phyloP scores from a whole-genome alignment of 2,113 vertebrate species.

The Passer montanus region DNA sequence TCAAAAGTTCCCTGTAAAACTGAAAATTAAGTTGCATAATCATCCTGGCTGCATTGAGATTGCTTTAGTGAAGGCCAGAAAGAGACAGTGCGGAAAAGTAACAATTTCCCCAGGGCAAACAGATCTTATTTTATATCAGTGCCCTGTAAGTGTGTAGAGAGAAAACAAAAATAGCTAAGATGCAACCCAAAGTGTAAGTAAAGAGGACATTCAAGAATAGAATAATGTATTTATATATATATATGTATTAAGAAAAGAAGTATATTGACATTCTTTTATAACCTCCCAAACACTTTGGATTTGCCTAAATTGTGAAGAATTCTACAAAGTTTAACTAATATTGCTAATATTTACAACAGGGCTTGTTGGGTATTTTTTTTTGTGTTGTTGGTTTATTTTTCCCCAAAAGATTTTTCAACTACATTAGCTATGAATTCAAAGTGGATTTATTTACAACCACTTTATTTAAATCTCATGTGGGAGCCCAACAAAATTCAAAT shows the following conservation, averaged over 20 bases:
- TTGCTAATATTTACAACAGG: neutral
- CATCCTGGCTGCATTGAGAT: neutral
- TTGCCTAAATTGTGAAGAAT: neutral
- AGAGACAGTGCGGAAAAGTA: neutral
- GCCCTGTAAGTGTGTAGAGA: neutral
- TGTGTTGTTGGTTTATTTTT: fast-evolving
- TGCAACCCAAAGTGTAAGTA: neutral
- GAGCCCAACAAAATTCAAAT: neutral
- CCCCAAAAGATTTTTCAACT: neutral
- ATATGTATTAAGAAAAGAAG: neutral
- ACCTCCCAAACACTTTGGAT: neutral
- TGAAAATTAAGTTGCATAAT: neutral
- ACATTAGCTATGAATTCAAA: neutral
- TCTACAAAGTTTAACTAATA: neutral
- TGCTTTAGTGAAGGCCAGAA: neutral
- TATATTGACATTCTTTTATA: neutral
- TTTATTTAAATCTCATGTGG: neutral
- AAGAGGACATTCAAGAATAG: neutral
- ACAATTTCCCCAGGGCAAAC: neutral
- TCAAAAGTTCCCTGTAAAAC: neutral
- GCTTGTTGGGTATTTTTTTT: neutral
- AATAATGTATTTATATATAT: neutral
- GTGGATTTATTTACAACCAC: neutral
- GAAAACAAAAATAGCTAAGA: neutral
- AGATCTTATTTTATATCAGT: neutral